Evolutionary conservation across 2,797 vertebrate genomes (phyloP).

Genomic region (Galaxias olidus): DNA sequence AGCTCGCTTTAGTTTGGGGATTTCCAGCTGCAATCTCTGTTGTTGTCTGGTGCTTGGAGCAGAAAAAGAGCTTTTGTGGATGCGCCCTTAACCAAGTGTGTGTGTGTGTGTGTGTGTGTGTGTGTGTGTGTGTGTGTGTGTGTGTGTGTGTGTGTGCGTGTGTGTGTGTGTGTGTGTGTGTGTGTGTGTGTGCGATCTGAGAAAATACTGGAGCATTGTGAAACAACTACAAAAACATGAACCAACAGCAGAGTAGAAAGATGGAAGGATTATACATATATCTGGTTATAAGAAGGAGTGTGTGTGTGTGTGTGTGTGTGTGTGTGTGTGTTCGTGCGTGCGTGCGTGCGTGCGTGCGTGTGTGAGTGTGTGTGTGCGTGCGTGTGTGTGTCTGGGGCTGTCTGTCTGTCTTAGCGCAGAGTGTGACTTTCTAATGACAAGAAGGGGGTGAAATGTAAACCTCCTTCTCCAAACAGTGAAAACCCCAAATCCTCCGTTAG

Average conservation of each 20-base stretch:
- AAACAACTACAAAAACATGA: slow-evolving; percentile 1
- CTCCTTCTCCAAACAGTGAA: slow-evolving; percentile 53
- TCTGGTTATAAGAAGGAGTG: not conserved
- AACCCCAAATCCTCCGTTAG: slow-evolving; percentile 54
- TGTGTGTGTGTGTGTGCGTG: not conserved
- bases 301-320: slow-evolving; percentile 15
- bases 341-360: slow-evolving; percentile 6
- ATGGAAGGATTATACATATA: slow-evolving; percentile 9
- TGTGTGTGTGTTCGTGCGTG: slow-evolving; percentile 21
- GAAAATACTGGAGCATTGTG: slow-evolving; percentile 5
- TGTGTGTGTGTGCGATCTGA: slow-evolving; percentile 11
- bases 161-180: not conserved
- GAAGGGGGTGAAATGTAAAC: slow-evolving; percentile 37
- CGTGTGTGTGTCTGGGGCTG: slow-evolving; percentile 17
- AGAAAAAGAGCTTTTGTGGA: not conserved
- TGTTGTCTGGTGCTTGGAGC: not conserved
- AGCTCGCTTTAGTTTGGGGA: not conserved
- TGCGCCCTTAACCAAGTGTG: too few relatives aligned
- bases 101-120: not conserved
- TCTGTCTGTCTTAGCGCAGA: too few relatives aligned
- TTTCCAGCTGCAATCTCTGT: not conserved
- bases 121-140: slow-evolving; percentile 1
- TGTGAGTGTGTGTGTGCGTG: slow-evolving; percentile 20
- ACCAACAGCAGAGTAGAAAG: slow-evolving; percentile 5
- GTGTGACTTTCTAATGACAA: too few relatives aligned